Base-by-base conservation (phyloP, 1,140 invertebrate species). In the Leptinotarsa texana region DNA sequence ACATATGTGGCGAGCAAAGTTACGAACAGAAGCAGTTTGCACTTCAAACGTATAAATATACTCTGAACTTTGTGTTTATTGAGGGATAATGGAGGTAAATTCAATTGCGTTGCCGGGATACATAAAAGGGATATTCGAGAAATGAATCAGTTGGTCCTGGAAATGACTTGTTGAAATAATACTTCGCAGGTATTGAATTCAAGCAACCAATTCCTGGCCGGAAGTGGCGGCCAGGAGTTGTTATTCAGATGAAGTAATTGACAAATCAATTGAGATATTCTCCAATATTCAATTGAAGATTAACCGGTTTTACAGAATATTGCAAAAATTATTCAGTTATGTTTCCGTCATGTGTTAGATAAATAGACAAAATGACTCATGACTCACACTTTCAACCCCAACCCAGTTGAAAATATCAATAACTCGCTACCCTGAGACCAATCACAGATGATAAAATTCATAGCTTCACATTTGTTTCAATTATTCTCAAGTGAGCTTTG, bases 1-100 rank as follows among this genome's bases (percentile, higher is more conserved):
- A 65, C 63, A 73, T 73, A 73, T 73, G 72, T 67, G 72, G 72
- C 65, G 49, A 66, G 49, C 33, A 65, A 22, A 65, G 51, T 73
- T 66, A 73, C 24, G 24, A 67, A 33, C n/a, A 13, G n/a, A 67
- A 67, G 27, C 65, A 8, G 65, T 42, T 67, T 67, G 65, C 65
- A 67, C 65, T 67, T 67, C 65, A 67, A 27, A 67, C 65, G 65
- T 67, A 67, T 42, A 67, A 67, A 67, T 67, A 67, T 42, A 57
- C 51, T 67, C 65, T 8, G n/a, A 67, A 24, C 65, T 67, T 42
- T 67, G 13, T 67, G 65, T 67, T 67, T 67, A 67, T 67, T 4
- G 15, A 24, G 27, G 65, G 22, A 67, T 67, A 67, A 67, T 27
- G 65, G 65, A 27, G 65, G 65, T 67, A 67, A 67, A 67, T 67